phyloP scores from a whole-genome alignment of 2,888 invertebrate species.

The Cosmopolites sordidus region DNA sequence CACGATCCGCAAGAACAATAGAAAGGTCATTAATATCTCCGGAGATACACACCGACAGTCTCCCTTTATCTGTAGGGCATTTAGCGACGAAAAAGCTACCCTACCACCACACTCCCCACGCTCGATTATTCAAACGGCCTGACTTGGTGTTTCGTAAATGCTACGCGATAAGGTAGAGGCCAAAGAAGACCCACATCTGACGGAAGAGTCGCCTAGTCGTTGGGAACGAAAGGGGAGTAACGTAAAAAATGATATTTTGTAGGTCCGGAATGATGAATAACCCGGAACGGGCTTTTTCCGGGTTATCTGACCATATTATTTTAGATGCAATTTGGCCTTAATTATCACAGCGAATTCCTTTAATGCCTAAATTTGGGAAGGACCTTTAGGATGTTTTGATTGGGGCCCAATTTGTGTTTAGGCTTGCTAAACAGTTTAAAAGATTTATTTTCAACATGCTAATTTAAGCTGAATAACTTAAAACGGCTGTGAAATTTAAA shows the following conservation, averaged over 20 bases:
- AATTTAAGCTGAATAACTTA: no score
- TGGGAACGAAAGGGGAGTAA: neutral
- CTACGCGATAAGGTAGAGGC: neutral
- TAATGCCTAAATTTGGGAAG: no score
- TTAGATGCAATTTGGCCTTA: neutral
- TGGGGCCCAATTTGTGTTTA: no score
- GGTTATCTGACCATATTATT: neutral
- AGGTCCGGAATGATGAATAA: neutral
- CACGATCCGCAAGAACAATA: neutral
- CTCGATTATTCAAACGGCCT: neutral
- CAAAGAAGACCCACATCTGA: neutral
- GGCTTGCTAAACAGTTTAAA: no score
- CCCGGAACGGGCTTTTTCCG: neutral
- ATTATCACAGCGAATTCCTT: neutral
- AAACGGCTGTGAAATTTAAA: no score
- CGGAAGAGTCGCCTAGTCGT: neutral
- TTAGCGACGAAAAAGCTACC: constrained; percentile 1
- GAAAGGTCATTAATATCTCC: constrained; percentile 1
- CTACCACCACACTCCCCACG: neutral
- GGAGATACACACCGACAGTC: neutral
- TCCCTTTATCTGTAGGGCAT: neutral
- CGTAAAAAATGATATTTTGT: neutral
- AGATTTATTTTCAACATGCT: no score
- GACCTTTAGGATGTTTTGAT: no score
- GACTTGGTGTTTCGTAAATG: neutral